Evolutionary conservation across 1,140 invertebrate species (phyloP), one percentile per base, ranked within the genome.

Genomic region (Achroia grisella): DNA sequence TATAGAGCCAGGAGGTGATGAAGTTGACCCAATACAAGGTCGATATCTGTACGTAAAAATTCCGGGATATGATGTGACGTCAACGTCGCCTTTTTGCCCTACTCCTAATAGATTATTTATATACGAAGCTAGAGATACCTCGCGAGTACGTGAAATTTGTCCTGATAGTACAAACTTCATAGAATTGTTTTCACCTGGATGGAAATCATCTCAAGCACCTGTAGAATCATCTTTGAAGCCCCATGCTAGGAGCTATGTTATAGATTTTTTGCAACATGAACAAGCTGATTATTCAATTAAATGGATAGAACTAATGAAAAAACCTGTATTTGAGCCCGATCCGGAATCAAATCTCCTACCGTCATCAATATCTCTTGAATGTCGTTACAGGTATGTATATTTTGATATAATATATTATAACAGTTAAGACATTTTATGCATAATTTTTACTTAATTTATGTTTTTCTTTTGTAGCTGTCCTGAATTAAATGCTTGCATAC

Each of bases 401-500:
- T 12, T 56, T 15, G 5, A 11, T 13, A 15, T 3, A 23, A 23
- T 3, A 15, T 15, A n/a, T 17, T 15, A 2, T 9, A 1, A 1
- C 8, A 23, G 39, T 10, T 28, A 46, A 4, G 5, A 8, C 30
- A 33, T n/a, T 39, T 30, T 45, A 8, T 12, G 8, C 44, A 48
- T 10, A 44, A 33, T 14, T 17, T 15, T 46, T 31, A 31, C 30
- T 23, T 43, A 31, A 39, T 48, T 11, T 35, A 12, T 44, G 43
- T 57, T 52, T 57, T 42, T 43, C 54, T 58, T 64, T 52, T 58
- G 39, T 61, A 85, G 93, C 70, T 97, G 95, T 78, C 95, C 95
- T 6, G 95, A 97, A 76, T 84, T 97, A 46, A 93, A 95, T 65
- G 95, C 95, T 12, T 97, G 95, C 71, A 97, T 97, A 48, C 93